Evolutionary conservation across 1,140 invertebrate species (phyloP), one percentile per base, ranked within the genome.

Genomic region (Micrasema longulum): DNA sequence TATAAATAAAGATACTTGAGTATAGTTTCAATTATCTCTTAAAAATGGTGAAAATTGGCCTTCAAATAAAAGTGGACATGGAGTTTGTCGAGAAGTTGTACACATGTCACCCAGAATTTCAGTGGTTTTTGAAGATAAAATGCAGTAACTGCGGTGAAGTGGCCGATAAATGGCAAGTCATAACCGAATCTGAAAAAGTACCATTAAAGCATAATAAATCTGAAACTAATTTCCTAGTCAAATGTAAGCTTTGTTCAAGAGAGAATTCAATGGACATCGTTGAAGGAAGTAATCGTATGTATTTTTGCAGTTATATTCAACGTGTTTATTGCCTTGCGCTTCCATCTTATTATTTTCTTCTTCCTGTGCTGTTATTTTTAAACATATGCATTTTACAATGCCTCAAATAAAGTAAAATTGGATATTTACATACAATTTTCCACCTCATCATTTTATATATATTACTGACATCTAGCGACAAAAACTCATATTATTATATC

Each of bases 211-310:
- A 90, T 53, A 88, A 93, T 55, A 87, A 91, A 80, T 91, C 89
- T 2, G 85, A 91, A 72, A 89, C 91, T 71, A 93, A 96, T 81
- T 89, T 96, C 63, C 85, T 91, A 1, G 90, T 91, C 36, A 97
- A 97, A 80, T 98, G 96, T 81, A 97, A 97, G 85, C 84, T 97
- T 36, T 98, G 96, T 81, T 85, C 85, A 0, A 85, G 95, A 38
- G 92, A 95, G 79, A 97, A 96, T 78, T 91, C 89, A 53, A 87
- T 97, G 57, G 91, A 92, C 84, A 90, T 92, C 73, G 80, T 92
- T 11, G 85, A 89, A 71, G 89, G 91, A 67, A 88, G 87, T 23
- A 89, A 88, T 79, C 87, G 89, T 90, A 83, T 74, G 77, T 78
- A 14, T 48, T 22, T 36, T 22, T n/a, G n/a, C n/a, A n/a, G n/a